These are phyloP conservation scores for Platorchestia sp. DNA, from an alignment of 1,140 invertebrate species.

Conservation along the genomic window DNA sequence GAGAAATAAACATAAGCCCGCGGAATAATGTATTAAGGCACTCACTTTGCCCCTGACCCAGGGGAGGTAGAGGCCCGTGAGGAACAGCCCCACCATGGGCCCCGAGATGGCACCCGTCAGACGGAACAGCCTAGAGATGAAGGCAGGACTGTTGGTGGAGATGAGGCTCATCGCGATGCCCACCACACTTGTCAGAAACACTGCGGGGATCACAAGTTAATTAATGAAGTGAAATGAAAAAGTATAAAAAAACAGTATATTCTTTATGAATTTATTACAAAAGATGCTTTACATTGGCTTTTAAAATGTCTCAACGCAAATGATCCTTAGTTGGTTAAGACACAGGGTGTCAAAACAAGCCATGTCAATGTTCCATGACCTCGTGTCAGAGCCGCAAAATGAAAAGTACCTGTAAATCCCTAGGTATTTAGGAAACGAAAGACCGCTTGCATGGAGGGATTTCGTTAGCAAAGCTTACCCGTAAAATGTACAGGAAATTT, in stretches of 20 bases:
- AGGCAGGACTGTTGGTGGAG: slow-evolving; percentile 59
- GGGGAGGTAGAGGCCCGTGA: slow-evolving; percentile 62
- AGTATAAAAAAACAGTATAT: neutral
- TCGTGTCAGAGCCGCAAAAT: no score
- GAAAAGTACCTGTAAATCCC: no score
- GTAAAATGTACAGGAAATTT: neutral
- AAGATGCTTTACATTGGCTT: no score
- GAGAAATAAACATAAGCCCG: no score
- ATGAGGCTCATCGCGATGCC: slow-evolving; percentile 62
- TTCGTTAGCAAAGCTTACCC: no score
- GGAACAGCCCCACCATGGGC: slow-evolving; percentile 65
- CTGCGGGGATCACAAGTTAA: neutral
- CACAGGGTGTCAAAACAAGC: no score
- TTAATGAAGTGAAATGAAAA: neutral
- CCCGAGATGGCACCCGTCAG: slow-evolving; percentile 65
- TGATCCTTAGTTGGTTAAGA: no score
- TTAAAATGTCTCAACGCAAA: no score
- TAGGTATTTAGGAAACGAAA: no score
- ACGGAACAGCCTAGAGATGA: slow-evolving; percentile 60
- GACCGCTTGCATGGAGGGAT: no score
- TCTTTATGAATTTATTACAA: no score
- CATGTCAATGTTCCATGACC: no score
- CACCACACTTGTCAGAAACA: slow-evolving; percentile 60
- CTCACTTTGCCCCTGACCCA: slow-evolving; percentile 63
- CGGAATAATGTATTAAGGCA: neutral